Percentiles rank a stretch among this genome's conserved stretches.
Evolutionary conservation across 1,140 invertebrate genomes (phyloP).

Genomic region (Cardiocondyla obscurior): DNA sequence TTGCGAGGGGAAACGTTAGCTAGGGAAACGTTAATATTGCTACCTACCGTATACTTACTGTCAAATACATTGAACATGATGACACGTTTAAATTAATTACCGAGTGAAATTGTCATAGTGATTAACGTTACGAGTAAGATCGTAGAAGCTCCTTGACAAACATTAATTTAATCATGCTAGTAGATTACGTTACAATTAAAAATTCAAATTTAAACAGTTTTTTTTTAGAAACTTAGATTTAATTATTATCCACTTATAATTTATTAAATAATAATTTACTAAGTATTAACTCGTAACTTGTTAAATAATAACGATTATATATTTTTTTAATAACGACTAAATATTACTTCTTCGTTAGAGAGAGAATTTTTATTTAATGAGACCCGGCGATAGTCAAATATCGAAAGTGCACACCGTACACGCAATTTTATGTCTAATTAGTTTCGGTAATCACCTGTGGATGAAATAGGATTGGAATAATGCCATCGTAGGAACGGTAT

Average conservation of each 20-base stretch:
- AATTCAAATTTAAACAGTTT: no score
- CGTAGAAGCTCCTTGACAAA: neutral
- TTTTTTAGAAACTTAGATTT: no score
- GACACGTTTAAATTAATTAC: constrained; percentile 13
- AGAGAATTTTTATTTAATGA: no score
- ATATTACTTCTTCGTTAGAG: no score
- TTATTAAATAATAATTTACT: no score
- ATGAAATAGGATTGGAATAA: neutral
- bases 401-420: neutral
- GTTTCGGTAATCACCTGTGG: neutral
- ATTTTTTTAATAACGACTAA: no score
- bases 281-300: no score
- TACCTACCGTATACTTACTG: neutral
- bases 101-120: neutral
- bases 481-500: neutral
- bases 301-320: no score
- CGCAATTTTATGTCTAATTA: neutral
- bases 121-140: neutral
- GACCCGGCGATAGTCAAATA: neutral
- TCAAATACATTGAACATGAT: neutral
- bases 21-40: neutral
- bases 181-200: neutral
- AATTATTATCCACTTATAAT: no score
- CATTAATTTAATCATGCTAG: neutral
- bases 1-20: neutral